These are phyloP conservation scores for Ploceus nigricollis DNA, from an alignment of 2,113 vertebrate species.

Conservation along the genomic window DNA sequence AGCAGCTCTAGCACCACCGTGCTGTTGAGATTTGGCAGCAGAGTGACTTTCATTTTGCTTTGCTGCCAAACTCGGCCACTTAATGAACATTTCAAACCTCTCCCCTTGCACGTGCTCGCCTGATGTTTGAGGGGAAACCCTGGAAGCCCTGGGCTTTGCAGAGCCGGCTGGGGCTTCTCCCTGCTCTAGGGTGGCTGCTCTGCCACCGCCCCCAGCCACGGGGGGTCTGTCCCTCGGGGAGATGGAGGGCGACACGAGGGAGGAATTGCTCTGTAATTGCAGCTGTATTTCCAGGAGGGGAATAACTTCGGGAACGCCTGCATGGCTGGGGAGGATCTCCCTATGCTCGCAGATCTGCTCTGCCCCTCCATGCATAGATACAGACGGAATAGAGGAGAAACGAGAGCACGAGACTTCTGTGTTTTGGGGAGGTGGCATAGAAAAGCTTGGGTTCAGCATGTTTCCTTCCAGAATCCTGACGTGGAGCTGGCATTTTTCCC, in stretches of 20 bases:
- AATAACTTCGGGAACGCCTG: neutral
- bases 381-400: rapidly evolving
- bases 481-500: neutral
- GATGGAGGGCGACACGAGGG: neutral
- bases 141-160: neutral
- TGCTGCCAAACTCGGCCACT: constrained; percentile 22
- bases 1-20: constrained; percentile 42
- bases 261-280: neutral
- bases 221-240: neutral
- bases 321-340: neutral
- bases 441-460: neutral
- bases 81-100: neutral
- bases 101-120: neutral
- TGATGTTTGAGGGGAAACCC: neutral
- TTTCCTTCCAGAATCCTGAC: neutral
- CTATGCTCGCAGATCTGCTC: neutral
- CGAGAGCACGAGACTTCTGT: rapidly evolving
- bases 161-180: neutral
- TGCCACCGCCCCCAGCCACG: neutral
- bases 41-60: neutral
- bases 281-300: neutral
- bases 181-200: neutral
- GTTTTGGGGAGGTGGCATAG: neutral
- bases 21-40: constrained; percentile 42
- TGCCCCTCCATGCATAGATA: neutral